Evolutionary conservation across 2,888 invertebrate genomes (phyloP).

Genomic region (Reticulitermes lucifugus): DNA sequence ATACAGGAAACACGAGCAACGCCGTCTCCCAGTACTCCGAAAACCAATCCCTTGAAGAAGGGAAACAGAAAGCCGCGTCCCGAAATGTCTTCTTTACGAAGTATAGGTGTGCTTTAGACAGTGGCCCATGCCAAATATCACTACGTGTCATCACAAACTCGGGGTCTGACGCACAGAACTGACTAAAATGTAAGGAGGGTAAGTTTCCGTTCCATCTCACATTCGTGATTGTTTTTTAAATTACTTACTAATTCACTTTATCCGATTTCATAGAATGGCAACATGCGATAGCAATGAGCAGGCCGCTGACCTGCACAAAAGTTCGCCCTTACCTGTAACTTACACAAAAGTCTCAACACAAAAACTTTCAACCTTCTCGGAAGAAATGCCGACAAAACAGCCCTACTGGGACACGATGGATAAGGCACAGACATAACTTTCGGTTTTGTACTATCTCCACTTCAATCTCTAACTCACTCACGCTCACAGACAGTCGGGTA

Average conservation of each 20-base stretch:
- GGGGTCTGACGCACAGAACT: too few relatives aligned
- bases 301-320: background rate
- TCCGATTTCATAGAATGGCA: background rate
- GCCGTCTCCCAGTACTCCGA: too few relatives aligned
- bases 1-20: too few relatives aligned
- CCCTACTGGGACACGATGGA: background rate
- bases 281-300: background rate
- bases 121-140: too few relatives aligned
- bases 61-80: too few relatives aligned
- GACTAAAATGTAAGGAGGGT: too few relatives aligned
- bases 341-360: background rate
- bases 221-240: background rate
- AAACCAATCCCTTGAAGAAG: too few relatives aligned
- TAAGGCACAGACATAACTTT: conserved; percentile 33
- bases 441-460: conserved; percentile 37
- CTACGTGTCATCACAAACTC: too few relatives aligned
- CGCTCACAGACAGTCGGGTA: background rate
- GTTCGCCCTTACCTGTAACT: background rate
- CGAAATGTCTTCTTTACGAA: too few relatives aligned
- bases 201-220: too few relatives aligned
- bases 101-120: too few relatives aligned
- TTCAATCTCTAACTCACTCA: background rate
- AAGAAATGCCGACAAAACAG: conserved; percentile 1
- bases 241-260: background rate
- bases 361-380: background rate